Evolutionary conservation across 92 coral and sea anemone species (phyloP), one percentile per base, ranked within the genome.

Genomic region (Epizoanthus ramosus): DNA sequence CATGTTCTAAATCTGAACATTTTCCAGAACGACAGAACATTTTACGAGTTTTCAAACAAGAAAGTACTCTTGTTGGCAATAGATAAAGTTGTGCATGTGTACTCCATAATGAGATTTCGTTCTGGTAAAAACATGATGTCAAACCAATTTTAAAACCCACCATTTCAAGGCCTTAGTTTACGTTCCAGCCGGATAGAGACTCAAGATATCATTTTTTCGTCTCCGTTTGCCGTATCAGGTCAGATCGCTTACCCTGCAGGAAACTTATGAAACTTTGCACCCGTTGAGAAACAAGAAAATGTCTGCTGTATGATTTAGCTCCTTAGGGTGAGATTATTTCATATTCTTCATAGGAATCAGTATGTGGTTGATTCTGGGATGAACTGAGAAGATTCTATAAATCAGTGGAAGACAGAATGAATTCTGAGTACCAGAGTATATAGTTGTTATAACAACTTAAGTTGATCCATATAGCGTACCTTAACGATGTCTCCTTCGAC

Each of bases 261-360:
- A 74, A 74, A 17, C 65, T 57, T 3, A 33, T 21, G 8, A 28
- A 39, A 57, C 65, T 13, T 33, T 74, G 31, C 80, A 53, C 65
- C 80, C 65, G 79, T 73, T 19, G 80, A 74, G 80, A 18, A 25
- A 53, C 66, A 14, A 54, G 41, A 52, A 74, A 54, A 28, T 28
- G 43, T 12, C 50, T 23, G 39, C 8, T 25, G 67, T 14, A 54
- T 74, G 68, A 74, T 74, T 56, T 53, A 74, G 43, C 28, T 74
- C 52, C 80, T 74, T 74, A 23, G 66, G 50, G 67, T 7, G 80
- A 57, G 25, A 16, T 37, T 14, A 19, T 16, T n/a, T 24, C 15
- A 31, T 14, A n/a, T 31, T 18, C 24, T 52, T 37, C n/a, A 33
- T 15, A 35, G 43, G 22, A 75, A 75, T 33, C 80, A 75, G 80